Evolutionary conservation across 2,797 vertebrate species (phyloP).

Genomic region (Hirundo rustica): DNA sequence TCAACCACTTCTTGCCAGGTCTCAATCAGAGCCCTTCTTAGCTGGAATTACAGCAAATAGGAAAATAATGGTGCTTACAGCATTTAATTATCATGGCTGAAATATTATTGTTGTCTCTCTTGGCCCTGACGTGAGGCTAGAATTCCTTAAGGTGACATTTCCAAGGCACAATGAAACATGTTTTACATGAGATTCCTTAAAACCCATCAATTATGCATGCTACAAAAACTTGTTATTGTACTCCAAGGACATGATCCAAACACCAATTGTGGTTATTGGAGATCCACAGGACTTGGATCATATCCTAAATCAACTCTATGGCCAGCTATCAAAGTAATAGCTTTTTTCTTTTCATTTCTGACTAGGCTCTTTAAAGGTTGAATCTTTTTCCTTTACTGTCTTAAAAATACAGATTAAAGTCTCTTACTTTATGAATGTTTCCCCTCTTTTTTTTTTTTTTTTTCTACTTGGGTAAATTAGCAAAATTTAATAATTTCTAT

Average conservation of each 20-base stretch:
- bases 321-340: slow-evolving; percentile 49
- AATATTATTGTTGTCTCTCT: slow-evolving; percentile 53
- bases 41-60: slow-evolving; percentile 68
- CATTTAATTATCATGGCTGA: slow-evolving; percentile 58
- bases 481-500: not conserved
- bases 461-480: not conserved
- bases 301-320: slow-evolving; percentile 52
- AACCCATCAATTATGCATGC: slow-evolving; percentile 61
- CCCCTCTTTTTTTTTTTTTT: not conserved
- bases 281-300: slow-evolving; percentile 62
- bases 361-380: not conserved
- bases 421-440: not conserved
- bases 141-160: slow-evolving; percentile 69
- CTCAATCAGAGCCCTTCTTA: slow-evolving; percentile 64
- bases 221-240: slow-evolving; percentile 60
- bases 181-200: slow-evolving; percentile 61
- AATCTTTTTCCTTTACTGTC: not conserved
- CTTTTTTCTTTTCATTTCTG: slow-evolving; percentile 15
- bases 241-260: slow-evolving; percentile 65
- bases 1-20: slow-evolving; percentile 65
- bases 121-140: slow-evolving; percentile 29
- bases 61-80: slow-evolving; percentile 62
- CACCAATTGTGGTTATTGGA: slow-evolving; percentile 49
- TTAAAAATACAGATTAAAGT: not conserved
- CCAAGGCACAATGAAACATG: slow-evolving; percentile 40